Percentiles rank a stretch among this genome's conserved stretches.
These are phyloP conservation scores for Bettongia penicillata DNA, from an alignment of 2,113 vertebrate species.

Conservation along the genomic window DNA sequence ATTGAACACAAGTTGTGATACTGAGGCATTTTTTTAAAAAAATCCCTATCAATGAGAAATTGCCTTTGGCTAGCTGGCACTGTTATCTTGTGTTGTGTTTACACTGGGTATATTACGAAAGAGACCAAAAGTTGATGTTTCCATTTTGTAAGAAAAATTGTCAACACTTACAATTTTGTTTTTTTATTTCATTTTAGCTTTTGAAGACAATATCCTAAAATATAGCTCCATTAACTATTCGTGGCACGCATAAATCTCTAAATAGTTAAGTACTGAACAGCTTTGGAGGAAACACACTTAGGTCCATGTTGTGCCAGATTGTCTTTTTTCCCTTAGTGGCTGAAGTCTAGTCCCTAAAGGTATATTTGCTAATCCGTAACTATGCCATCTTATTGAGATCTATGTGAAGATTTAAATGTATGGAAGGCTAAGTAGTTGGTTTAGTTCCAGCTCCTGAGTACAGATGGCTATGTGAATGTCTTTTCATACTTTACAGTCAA, in stretches of 20 bases:
- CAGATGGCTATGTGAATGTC: background rate
- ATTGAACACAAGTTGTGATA: background rate
- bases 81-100: background rate
- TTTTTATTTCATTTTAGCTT: background rate
- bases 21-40: background rate
- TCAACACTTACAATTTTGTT: background rate
- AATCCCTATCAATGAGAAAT: background rate
- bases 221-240: background rate
- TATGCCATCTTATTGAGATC: too few relatives aligned
- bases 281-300: background rate
- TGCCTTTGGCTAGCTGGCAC: background rate
- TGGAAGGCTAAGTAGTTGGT: background rate
- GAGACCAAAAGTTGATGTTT: background rate
- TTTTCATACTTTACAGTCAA: background rate
- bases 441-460: constrained; percentile 18
- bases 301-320: background rate
- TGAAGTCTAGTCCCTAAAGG: background rate
- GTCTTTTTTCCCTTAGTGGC: background rate
- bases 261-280: background rate
- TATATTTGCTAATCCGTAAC: background rate
- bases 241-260: background rate
- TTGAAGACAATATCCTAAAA: background rate
- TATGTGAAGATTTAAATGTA: background rate
- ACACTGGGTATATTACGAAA: background rate
- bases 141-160: background rate